Base-by-base conservation (phyloP, 2,113 vertebrate genomes). In the Callospermophilus lateralis region DNA sequence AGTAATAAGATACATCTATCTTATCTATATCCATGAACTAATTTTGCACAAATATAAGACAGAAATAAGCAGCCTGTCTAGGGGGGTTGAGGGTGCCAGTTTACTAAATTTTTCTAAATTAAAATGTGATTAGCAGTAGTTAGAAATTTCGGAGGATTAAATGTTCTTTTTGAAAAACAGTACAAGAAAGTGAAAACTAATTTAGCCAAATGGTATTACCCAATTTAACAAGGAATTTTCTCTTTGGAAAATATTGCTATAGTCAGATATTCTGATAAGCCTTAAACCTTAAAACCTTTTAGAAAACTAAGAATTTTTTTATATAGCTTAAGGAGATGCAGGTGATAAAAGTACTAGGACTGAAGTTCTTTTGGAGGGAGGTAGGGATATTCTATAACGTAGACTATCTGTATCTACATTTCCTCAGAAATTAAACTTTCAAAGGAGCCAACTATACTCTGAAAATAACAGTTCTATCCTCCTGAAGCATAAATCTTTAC, bases 401-500 rank as follows among this genome's bases (percentile, higher is more conserved):
- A 55, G 37, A 45, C 70, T 26, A 30, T 67, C 3, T 24, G 3
- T 81, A 13, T 17, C 45, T 77, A 17, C 6, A 42, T 70, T 65
- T 22, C 68, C 42, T 89, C 77, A 80, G 74, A 96, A 79, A 93
- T 53, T 80, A 84, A 89, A 89, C 61, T 83, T 96, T 72, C 87
- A 95, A 84, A 84, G 70, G 74, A 90, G 16, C 16, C 95, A 94
- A n/a, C 45, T 48, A 89, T 6, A 37, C 51, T 92, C 83, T 89
- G 90, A 94, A 97, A 90, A 93, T 97, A 96, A 70, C 39, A 85
- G 53, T 91, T 89, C 84, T 70, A 87, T 65, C 67, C 83, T 78
- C n/a, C 45, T 73, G 42, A 93, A 94, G 94, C 89, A 94, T 95
- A 96, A 96, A 97, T 97, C 80, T 97, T 98, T 97, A 97, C 94